Evolutionary conservation across 2,113 vertebrate species (phyloP).

Genomic region (Rhadina sibilatrix): DNA sequence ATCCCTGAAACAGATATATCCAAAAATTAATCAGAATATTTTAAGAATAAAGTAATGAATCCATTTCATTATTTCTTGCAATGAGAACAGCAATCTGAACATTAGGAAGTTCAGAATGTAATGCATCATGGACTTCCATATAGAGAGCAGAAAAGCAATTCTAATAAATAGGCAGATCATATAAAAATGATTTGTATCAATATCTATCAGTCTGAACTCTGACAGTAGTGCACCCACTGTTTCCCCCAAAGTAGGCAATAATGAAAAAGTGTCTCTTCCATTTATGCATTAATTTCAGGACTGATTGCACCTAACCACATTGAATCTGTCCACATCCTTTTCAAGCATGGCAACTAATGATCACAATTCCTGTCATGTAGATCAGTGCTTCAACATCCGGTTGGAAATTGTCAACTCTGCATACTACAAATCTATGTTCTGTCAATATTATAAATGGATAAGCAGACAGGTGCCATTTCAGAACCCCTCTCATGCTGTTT

Average conservation of each 20-base stretch:
- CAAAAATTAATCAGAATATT: conserved; percentile 57
- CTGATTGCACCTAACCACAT: conserved; percentile 61
- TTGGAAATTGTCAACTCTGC: conserved; percentile 66
- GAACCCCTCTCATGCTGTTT: not conserved
- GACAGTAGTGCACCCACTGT: conserved; percentile 58
- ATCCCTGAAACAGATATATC: not conserved
- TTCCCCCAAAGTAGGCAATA: conserved; percentile 61
- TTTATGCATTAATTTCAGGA: conserved; percentile 67
- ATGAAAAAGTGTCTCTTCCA: conserved; percentile 67
- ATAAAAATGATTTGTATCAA: conserved; percentile 71
- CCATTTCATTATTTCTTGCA: conserved; percentile 62
- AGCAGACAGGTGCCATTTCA: conserved; percentile 46
- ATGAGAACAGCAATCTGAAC: conserved; percentile 39
- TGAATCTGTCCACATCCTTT: conserved; percentile 59
- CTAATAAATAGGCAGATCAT: conserved; percentile 68
- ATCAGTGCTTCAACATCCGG: conserved; percentile 34
- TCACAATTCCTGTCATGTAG: conserved; percentile 51
- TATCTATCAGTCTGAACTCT: conserved; percentile 69
- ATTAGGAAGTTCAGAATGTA: conserved; percentile 47
- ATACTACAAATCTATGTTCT: conserved; percentile 53
- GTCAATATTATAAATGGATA: conserved; percentile 59
- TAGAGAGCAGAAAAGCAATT: conserved; percentile 64
- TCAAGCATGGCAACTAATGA: conserved; percentile 47
- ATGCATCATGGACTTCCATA: conserved; percentile 55
- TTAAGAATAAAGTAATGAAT: conserved; percentile 59